Percentiles rank a stretch among this genome's conserved stretches.
Evolutionary conservation across 2,797 vertebrate species (phyloP).

Genomic region (Lithobates sylvaticus): DNA sequence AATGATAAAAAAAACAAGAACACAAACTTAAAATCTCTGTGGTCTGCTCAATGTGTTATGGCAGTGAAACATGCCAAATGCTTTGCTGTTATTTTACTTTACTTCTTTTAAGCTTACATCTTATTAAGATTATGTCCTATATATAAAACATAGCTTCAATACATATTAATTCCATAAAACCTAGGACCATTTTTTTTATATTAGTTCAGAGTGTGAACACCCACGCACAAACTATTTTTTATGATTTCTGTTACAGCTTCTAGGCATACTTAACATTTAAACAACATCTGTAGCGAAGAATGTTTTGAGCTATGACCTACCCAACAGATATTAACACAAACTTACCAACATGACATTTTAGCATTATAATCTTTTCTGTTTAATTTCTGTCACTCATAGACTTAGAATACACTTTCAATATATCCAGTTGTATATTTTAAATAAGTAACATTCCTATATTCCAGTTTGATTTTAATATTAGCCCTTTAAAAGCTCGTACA

Average conservation of each 20-base stretch:
- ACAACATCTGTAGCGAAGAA: slow-evolving; percentile 37
- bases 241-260: slow-evolving; percentile 30
- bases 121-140: neutral
- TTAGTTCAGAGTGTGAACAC: slow-evolving; percentile 11
- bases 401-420: too few species aligned
- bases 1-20: too few species aligned
- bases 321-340: slow-evolving; percentile 47
- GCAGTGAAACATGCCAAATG: too few species aligned
- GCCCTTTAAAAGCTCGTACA: neutral
- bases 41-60: too few species aligned
- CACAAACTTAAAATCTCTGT: too few species aligned
- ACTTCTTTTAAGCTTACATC: neutral
- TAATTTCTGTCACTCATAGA: neutral
- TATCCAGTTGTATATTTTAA: neutral
- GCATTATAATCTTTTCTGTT: slow-evolving; percentile 22
- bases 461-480: neutral
- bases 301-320: slow-evolving; percentile 49
- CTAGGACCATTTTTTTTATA: neutral
- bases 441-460: neutral
- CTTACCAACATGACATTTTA: slow-evolving; percentile 41
- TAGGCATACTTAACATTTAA: slow-evolving; percentile 58
- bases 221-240: slow-evolving; percentile 19
- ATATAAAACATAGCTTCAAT: neutral
- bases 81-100: neutral
- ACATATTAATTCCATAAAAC: neutral